phyloP scores from a whole-genome alignment of 2,888 invertebrate species.

The Megastigmus dorsalis region DNA sequence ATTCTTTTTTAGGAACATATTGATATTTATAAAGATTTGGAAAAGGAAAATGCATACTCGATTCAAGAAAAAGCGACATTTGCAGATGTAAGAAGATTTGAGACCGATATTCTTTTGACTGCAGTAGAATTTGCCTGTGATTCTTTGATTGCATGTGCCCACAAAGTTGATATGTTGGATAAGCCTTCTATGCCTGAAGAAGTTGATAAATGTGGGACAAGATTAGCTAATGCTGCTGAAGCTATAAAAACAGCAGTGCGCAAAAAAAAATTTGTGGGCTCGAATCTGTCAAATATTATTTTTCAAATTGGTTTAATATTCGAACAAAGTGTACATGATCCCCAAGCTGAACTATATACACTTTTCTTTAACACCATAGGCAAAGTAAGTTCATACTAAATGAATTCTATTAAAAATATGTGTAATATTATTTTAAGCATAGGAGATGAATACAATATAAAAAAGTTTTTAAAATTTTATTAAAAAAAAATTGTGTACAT shows the following conservation, averaged over 20 bases:
- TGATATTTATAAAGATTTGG: background rate
- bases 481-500: too few species aligned
- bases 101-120: constrained; percentile 65
- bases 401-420: background rate
- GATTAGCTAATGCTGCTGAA: constrained; percentile 75
- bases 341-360: constrained; percentile 85
- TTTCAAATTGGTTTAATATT: constrained; percentile 76
- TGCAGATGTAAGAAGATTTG: constrained; percentile 36
- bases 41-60: background rate
- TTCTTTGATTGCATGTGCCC: constrained; percentile 79
- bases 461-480: background rate
- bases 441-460: background rate
- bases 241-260: constrained; percentile 59
- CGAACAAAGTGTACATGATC: constrained; percentile 82
- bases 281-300: constrained; percentile 22
- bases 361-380: constrained; percentile 81
- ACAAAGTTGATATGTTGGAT: constrained; percentile 81
- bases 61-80: background rate
- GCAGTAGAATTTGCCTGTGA: constrained; percentile 74
- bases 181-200: constrained; percentile 84
- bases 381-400: constrained; percentile 34
- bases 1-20: background rate
- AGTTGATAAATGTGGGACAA: constrained; percentile 78
- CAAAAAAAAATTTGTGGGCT: constrained; percentile 19
- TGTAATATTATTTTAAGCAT: background rate